Base-by-base conservation (phyloP, 2,113 vertebrate genomes). In the Bos taurus region DNA sequence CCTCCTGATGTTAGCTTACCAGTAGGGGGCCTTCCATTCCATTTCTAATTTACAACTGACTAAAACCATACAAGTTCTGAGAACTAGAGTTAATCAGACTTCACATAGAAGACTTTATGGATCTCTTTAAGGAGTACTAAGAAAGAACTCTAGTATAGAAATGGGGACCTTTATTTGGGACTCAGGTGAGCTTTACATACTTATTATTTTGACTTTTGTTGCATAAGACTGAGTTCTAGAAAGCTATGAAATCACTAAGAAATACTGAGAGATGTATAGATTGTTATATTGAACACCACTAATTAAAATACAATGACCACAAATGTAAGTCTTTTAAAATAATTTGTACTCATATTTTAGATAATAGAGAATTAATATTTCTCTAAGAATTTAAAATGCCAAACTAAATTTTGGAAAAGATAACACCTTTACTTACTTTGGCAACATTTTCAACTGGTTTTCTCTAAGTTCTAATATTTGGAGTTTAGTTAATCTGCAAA, bases 391-490 rank as follows among this genome's bases (percentile, higher is more conserved):
- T 83, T 90, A 97, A 97, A 96, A 92, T 67, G 81, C 85, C 95
- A 28, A 23, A 19, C 19, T 95, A 17, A 19, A 94, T 25, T 91
- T 83, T 67, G 64, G 46, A 81, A 93, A 94, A 6, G 46, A 78
- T 9, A 86, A 74, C 7, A 92, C 43, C 7, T 80, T 64, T 97
- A 99, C 99, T 99, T 99, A 99, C 99, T 99, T 99, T 99, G 99
- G 99, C 99, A 99, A 99, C 99, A 99, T 99, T 99, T 99, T 99
- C 97, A 99, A 98, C 98, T 99, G 99, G 98, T 99, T 99, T 99
- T 99, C 99, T 98, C 99, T 99, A 97, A 99, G 99, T 99, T 99
- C 99, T 99, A 99, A 54, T 98, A 99, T 99, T 98, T 99, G 99
- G 84, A 99, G 99, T 98, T 99, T 99, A 88, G 99, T 99, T 98